Conservation (phyloP, 2,113 vertebrate species). For the Barbus barbus region DNA sequence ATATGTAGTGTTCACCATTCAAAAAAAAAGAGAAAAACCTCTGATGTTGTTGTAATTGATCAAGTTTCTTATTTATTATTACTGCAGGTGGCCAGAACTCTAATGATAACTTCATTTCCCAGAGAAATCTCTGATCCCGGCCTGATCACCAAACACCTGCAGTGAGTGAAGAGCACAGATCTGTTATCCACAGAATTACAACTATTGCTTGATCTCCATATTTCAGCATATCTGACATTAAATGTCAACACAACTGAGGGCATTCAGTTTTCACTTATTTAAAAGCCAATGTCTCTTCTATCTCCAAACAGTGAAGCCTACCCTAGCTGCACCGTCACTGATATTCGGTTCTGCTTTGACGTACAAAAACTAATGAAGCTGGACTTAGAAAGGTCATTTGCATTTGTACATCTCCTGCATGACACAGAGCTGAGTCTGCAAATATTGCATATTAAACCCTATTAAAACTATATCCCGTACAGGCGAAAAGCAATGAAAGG, state of each 20-base stretch:
- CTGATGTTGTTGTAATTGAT: neutral
- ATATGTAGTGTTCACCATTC: neutral
- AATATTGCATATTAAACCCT: neutral
- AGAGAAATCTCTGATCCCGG: constrained; percentile 89
- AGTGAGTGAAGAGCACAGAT: constrained; percentile 77
- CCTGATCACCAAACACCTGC: constrained; percentile 92
- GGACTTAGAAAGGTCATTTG: constrained; percentile 85
- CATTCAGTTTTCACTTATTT: neutral
- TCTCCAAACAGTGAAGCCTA: constrained; percentile 86
- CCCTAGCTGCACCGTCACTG: constrained; percentile 90
- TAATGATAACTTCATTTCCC: constrained; percentile 93
- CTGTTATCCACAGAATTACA: neutral
- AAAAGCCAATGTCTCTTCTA: neutral
- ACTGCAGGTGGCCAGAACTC: constrained; percentile 84
- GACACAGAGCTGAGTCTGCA: neutral
- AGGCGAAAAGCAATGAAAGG: constrained; percentile 97
- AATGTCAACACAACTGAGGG: neutral
- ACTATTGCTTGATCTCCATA: neutral
- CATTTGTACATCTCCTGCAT: constrained; percentile 1
- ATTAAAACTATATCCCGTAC: constrained; percentile 50
- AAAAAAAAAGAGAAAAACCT: neutral
- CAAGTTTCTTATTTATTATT: constrained; percentile 27
- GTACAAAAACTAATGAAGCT: constrained; percentile 89
- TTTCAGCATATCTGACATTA: constrained; percentile 1
- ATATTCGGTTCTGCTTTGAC: constrained; percentile 91